Evolutionary conservation across 2,888 invertebrate species (phyloP).

Genomic region (Artemia sp.): DNA sequence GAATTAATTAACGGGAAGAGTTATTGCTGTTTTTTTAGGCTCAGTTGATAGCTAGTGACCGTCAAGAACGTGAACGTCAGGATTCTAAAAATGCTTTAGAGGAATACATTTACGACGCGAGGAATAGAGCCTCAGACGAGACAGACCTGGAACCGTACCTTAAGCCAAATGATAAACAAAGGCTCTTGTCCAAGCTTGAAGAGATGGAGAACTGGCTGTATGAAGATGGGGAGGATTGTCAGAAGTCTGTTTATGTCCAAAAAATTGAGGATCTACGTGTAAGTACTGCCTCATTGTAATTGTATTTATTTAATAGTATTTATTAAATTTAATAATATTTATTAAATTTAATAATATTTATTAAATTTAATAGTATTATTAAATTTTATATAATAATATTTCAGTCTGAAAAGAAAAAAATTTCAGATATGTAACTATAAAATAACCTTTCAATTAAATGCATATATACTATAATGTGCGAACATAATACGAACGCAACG

Average conservation of each 20-base stretch:
- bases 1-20: too few relatives aligned
- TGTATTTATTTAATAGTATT: too few relatives aligned
- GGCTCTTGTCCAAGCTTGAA: constrained; percentile 44
- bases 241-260: constrained; percentile 47
- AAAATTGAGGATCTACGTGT: constrained; percentile 38
- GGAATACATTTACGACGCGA: constrained; percentile 92
- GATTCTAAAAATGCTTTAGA: constrained; percentile 93
- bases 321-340: too few relatives aligned
- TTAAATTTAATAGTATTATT: too few relatives aligned
- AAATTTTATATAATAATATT: too few relatives aligned
- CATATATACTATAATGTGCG: too few relatives aligned
- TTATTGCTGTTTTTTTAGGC: constrained; percentile 36
- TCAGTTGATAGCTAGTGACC: constrained; percentile 66
- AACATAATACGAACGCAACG: too few relatives aligned
- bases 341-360: too few relatives aligned
- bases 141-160: constrained; percentile 58
- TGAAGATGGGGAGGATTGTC: constrained; percentile 87
- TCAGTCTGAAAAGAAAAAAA: too few relatives aligned
- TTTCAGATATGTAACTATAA: too few relatives aligned
- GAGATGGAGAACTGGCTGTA: constrained; percentile 92
- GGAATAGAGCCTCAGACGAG: constrained; percentile 65
- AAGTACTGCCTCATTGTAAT: constrained; percentile 17
- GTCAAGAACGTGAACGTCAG: constrained; percentile 79
- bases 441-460: too few relatives aligned
- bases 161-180: constrained; percentile 46